Evolutionary conservation across 2,113 vertebrate species (phyloP), one percentile per base, ranked within the genome.

Genomic region (Charadrius vociferus): DNA sequence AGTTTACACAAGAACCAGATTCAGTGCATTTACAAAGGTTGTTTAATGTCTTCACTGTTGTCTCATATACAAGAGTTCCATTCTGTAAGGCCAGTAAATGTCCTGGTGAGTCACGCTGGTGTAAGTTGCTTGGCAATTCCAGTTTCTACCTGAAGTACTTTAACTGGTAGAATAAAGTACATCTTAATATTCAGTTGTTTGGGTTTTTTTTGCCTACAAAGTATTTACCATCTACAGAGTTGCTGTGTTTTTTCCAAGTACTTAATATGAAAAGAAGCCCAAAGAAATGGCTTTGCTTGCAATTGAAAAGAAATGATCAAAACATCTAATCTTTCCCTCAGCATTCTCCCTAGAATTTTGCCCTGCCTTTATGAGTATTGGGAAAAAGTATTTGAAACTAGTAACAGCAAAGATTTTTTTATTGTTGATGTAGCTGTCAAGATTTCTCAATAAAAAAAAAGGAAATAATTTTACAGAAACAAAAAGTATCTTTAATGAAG

Each of bases 401-500:
- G 6, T 12, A 85, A 52, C 9, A 71, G 30, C 37, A 75, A 93
- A 62, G 6, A n/a, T 9, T 20, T 61, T 37, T 32, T 19, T 63
- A 32, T 14, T 81, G 45, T 70, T 92, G 59, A 92, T 7, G 18
- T 9, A 68, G 6, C 53, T 96, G 91, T 81, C 89, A 90, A 58
- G 59, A 53, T 73, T 86, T 74, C 52, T 84, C 77, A 83, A 50
- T 70, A 22, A 23, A 79, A 59, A 71, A 39, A 41, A 24, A 41
- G 1, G 4, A 15, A 52, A 32, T 34, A 18, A 74, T 58, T 81
- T 71, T 92, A 79, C 41, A 50, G 56, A 87, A 96, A 85, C 36
- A 92, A 68, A 52, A 78, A 53, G 4, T 62, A 47, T n/a, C n/a
- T 89, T 88, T 84, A 90, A 93, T 65, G 34, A 96, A 94, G 61